Evolutionary conservation across 1,140 invertebrate species (phyloP).

Genomic region (Drosophila simulans): DNA sequence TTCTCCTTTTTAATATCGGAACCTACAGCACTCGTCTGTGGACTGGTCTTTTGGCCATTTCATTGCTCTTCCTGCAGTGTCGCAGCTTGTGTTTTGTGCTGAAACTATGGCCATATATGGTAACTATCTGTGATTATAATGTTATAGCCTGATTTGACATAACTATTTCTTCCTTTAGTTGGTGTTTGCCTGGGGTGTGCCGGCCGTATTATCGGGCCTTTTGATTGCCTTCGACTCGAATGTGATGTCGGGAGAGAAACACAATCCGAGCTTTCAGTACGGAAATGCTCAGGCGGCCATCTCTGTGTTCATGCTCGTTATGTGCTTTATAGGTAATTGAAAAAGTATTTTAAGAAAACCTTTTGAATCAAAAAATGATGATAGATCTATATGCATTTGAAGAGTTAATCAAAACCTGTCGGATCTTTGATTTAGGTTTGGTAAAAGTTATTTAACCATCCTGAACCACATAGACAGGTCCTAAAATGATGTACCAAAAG

Average conservation of each 20-base stretch:
- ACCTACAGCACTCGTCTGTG: slow-evolving; percentile 92
- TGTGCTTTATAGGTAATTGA: slow-evolving; percentile 88
- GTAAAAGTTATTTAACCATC: background rate
- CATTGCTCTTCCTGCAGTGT: slow-evolving; percentile 92
- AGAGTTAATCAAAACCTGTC: slow-evolving; percentile 44
- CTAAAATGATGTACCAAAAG: slow-evolving; percentile 66
- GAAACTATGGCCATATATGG: slow-evolving; percentile 87
- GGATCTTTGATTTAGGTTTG: background rate
- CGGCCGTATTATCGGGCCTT: slow-evolving; percentile 86
- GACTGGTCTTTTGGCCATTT: slow-evolving; percentile 92
- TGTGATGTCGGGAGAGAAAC: slow-evolving; percentile 85
- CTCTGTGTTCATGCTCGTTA: slow-evolving; percentile 88
- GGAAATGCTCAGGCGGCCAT: slow-evolving; percentile 90
- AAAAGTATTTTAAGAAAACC: background rate
- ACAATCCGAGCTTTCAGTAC: slow-evolving; percentile 93
- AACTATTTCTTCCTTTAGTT: slow-evolving; percentile 85
- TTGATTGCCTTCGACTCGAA: slow-evolving; percentile 85
- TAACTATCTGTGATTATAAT: slow-evolving; percentile 5
- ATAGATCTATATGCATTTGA: slow-evolving; percentile 40
- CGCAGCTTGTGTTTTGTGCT: slow-evolving; percentile 92
- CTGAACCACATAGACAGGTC: slow-evolving; percentile 71
- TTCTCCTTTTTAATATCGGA: slow-evolving; percentile 89
- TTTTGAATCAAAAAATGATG: slow-evolving; percentile 24
- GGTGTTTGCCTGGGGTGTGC: slow-evolving; percentile 90
- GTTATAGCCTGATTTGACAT: background rate